These are phyloP conservation scores for Adelges cooleyi DNA, from an alignment of 1,140 invertebrate species.

Conservation along the genomic window DNA sequence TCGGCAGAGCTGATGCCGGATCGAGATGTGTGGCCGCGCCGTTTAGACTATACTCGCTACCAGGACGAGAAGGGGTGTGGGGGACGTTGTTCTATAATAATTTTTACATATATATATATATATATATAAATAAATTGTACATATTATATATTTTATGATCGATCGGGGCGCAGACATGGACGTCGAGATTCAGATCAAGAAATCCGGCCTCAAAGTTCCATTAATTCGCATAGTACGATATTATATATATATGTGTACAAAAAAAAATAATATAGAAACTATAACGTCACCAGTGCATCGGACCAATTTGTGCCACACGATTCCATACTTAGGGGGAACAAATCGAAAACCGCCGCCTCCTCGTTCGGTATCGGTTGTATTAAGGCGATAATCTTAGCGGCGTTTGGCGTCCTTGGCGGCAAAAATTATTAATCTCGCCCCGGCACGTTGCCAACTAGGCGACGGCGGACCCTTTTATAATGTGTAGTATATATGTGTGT, in stretches of 20 bases:
- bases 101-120: neutral
- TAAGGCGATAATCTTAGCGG: neutral
- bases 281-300: too few species aligned
- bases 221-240: conserved; percentile 22
- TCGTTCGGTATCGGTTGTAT: too few species aligned
- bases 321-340: neutral
- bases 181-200: neutral
- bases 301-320: neutral
- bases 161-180: too few species aligned
- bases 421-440: conserved; percentile 23
- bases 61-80: neutral
- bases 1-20: too few species aligned
- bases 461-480: too few species aligned
- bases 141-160: too few species aligned
- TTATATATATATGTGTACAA: conserved; percentile 20
- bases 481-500: too few species aligned
- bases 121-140: too few species aligned
- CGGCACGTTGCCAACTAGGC: conserved; percentile 18
- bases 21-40: too few species aligned
- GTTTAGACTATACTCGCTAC: too few species aligned
- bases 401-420: neutral
- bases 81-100: neutral
- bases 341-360: too few species aligned
- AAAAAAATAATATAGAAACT: too few species aligned
- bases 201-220: conserved; percentile 4